Base-by-base conservation (phyloP, 2,113 vertebrate genomes). In the Hiodon alosoides region DNA sequence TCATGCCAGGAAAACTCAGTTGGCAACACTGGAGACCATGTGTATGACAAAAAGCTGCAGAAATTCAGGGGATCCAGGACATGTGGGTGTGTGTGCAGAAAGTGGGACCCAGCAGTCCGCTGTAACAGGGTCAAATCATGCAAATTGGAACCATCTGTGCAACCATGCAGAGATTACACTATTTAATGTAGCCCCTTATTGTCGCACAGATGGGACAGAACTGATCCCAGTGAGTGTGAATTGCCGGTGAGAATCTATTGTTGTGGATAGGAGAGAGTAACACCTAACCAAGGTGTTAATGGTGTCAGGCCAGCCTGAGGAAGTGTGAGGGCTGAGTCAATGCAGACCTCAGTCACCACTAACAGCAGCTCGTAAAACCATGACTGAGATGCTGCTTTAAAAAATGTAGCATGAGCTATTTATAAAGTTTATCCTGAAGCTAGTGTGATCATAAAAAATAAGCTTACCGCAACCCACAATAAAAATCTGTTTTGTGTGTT, bases 221-320 rank as follows among this genome's bases (percentile, higher is more conserved):
- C 48, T 69, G 13, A 11, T 46, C 53, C n/a, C 60, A 54, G 17
- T 72, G 64, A 16, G 70, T 67, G 17, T 11, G 71, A 78, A 31
- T 31, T 31, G 31, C 31, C 31, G 31, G 31, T 31, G 31, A 31
- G 31, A 31, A 31, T 31, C 77, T 4, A 52, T 11, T 47, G 6
- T 66, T 13, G 48, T 66, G 62, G 7, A 31, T 4, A 16, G 60
- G 60, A 4, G 74, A n/a, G 78, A 6, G 62, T 72, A 58, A 79
- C 76, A 73, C 67, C 48, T 57, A 72, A 74, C 64, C 60, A 46
- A 64, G 67, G 76, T 73, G 80, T 79, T 78, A 84, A 82, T 78
- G 76, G 72, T 81, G 78, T 72, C 84, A 82, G 66, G 73, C n/a
- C 74, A 79, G 75, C 83, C 81, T 77, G 83, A 83, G 80, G 83